phyloP scores from a whole-genome alignment of 2,797 vertebrate species.

The Periophthalmus magnuspinnatus region DNA sequence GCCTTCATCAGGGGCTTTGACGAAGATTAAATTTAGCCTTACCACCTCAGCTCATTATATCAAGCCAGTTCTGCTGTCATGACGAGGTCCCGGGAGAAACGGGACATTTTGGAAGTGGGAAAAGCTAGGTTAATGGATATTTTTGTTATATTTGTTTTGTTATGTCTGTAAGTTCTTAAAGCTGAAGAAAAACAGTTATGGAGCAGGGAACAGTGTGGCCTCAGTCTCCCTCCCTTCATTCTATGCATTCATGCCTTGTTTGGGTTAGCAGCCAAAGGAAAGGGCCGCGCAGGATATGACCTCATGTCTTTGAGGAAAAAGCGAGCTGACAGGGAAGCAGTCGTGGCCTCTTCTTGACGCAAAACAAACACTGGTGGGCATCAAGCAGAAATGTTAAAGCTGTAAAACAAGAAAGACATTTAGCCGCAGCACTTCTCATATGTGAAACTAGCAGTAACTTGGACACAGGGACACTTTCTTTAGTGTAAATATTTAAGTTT shows the following conservation, averaged over 20 bases:
- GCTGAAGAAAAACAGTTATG: neutral
- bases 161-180: slow-evolving; percentile 19
- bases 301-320: slow-evolving; percentile 82
- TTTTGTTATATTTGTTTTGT: slow-evolving; percentile 11
- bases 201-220: slow-evolving; percentile 50
- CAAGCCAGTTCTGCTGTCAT: slow-evolving; percentile 56
- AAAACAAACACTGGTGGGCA: slow-evolving; percentile 67
- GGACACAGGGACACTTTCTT: slow-evolving; percentile 6
- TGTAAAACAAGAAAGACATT: slow-evolving; percentile 14
- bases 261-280: slow-evolving; percentile 80
- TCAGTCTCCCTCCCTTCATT: slow-evolving; percentile 46
- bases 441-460: neutral
- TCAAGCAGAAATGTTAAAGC: slow-evolving; percentile 29
- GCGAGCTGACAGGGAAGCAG: slow-evolving; percentile 63
- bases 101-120: slow-evolving; percentile 31
- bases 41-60: slow-evolving; percentile 65
- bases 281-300: slow-evolving; percentile 82
- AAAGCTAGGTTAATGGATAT: slow-evolving; percentile 7
- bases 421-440: neutral
- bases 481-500: slow-evolving; percentile 4
- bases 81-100: slow-evolving; percentile 33
- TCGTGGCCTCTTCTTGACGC: slow-evolving; percentile 65
- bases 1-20: slow-evolving; percentile 63
- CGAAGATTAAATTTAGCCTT: slow-evolving; percentile 66
- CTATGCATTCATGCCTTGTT: slow-evolving; percentile 74